phyloP scores from a whole-genome alignment of 2,113 vertebrate species.

The Macrotis lagotis region DNA sequence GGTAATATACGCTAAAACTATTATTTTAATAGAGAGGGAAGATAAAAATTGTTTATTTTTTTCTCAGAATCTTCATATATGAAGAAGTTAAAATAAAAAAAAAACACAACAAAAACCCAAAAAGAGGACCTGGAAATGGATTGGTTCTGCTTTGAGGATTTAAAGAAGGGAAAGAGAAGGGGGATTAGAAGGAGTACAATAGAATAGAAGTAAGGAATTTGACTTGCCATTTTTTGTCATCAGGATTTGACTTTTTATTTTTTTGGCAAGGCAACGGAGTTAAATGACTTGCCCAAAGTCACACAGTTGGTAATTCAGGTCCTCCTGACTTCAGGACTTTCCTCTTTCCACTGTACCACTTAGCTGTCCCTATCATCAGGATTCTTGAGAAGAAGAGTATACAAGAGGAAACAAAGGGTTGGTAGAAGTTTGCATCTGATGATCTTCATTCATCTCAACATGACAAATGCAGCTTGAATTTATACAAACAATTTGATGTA shows the following conservation, averaged over 20 bases:
- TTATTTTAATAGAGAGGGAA: neutral
- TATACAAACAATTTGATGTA: neutral
- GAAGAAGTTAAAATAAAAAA: neutral
- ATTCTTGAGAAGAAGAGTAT: neutral
- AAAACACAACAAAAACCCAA: no score
- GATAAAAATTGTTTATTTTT: neutral
- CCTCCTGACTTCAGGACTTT: no score
- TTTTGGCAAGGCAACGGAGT: no score
- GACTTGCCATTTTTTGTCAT: neutral
- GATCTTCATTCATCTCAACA: neutral
- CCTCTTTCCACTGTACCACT: no score
- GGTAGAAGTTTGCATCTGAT: neutral
- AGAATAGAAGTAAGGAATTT: neutral
- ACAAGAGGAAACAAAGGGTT: neutral
- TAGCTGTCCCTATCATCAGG: neutral
- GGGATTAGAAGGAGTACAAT: no score
- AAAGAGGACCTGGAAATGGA: neutral
- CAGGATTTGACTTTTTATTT: no score
- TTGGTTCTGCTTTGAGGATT: neutral
- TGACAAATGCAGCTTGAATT: neutral
- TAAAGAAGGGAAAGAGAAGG: neutral
- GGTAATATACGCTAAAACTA: neutral
- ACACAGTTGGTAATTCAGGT: no score
- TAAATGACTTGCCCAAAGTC: no score
- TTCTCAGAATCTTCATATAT: neutral